phyloP scores from a whole-genome alignment of 2,888 invertebrate genomes.

The Onthophagus sagittarius region DNA sequence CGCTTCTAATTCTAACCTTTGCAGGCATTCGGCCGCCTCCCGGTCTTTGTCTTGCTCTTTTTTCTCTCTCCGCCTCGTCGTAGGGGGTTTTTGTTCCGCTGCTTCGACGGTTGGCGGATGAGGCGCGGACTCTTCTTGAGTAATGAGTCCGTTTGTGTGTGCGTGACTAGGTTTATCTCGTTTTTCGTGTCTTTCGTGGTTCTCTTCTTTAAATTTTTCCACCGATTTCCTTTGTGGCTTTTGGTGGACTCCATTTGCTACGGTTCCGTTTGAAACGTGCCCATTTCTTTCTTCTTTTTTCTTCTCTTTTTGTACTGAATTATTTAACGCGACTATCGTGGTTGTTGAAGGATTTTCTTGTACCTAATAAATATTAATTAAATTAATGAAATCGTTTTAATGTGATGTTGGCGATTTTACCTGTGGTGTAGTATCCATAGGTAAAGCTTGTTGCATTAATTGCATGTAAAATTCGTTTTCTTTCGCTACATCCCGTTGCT shows the following conservation, averaged over 20 bases:
- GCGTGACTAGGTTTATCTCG: slow-evolving; percentile 37
- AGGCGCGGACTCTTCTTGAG: slow-evolving; percentile 29
- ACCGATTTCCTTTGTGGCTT: slow-evolving; percentile 56
- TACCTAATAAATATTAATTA: too few species aligned
- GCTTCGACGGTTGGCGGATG: neutral
- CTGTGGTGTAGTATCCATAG: slow-evolving; percentile 54
- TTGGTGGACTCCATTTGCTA: slow-evolving; percentile 40
- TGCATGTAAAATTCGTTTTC: slow-evolving; percentile 95
- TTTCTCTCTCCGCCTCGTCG: slow-evolving; percentile 41
- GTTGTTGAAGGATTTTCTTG: slow-evolving; percentile 17
- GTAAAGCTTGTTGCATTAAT: slow-evolving; percentile 86
- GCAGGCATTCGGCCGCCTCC: slow-evolving; percentile 51
- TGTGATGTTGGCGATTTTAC: too few species aligned
- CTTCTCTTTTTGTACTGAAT: neutral
- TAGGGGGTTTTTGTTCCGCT: slow-evolving; percentile 27
- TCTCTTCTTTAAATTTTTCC: slow-evolving; percentile 49
- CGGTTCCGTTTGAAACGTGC: slow-evolving; percentile 44
- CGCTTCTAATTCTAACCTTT: slow-evolving; percentile 68
- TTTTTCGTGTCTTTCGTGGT: slow-evolving; percentile 30
- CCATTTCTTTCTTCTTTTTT: slow-evolving; percentile 42
- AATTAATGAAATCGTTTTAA: too few species aligned
- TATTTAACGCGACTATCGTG: neutral
- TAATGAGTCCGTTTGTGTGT: slow-evolving; percentile 41
- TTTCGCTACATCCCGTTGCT: slow-evolving; percentile 89
- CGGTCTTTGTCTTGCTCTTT: slow-evolving; percentile 50